Conservation (phyloP, 2,113 vertebrate genomes). For the Coracopsis vasa region DNA sequence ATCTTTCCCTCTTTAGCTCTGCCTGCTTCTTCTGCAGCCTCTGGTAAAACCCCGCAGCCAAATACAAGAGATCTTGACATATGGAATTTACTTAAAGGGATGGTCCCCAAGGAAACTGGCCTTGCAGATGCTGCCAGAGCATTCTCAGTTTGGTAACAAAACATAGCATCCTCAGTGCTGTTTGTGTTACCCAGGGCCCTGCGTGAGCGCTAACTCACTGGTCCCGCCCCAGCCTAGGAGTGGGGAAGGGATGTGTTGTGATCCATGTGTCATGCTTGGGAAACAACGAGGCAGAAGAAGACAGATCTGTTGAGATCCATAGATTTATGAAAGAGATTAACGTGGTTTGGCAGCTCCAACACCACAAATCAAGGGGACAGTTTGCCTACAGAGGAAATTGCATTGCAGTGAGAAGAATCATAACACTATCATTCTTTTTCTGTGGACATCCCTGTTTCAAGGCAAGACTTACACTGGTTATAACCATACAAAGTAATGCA, state of each 20-base stretch:
- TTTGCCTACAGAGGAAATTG: not conserved
- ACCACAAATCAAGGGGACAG: not conserved
- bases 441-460: not conserved
- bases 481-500: not conserved
- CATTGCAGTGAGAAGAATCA: not conserved
- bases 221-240: accelerated
- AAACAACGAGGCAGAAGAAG: accelerated
- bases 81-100: not conserved
- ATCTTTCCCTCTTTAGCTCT: not conserved
- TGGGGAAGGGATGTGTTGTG: not conserved
- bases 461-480: not conserved
- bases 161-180: accelerated
- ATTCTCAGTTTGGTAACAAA: not conserved
- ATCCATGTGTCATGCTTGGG: not conserved
- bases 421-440: not conserved
- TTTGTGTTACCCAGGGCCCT: not conserved
- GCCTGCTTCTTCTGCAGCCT: not conserved
- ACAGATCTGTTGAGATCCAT: not conserved
- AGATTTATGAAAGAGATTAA: not conserved
- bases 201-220: accelerated
- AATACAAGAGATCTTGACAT: not conserved
- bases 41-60: not conserved
- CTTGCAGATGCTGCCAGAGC: not conserved
- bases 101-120: not conserved
- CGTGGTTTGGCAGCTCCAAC: not conserved